phyloP scores from a whole-genome alignment of 2,797 vertebrate genomes.

The Botia almorhae region DNA sequence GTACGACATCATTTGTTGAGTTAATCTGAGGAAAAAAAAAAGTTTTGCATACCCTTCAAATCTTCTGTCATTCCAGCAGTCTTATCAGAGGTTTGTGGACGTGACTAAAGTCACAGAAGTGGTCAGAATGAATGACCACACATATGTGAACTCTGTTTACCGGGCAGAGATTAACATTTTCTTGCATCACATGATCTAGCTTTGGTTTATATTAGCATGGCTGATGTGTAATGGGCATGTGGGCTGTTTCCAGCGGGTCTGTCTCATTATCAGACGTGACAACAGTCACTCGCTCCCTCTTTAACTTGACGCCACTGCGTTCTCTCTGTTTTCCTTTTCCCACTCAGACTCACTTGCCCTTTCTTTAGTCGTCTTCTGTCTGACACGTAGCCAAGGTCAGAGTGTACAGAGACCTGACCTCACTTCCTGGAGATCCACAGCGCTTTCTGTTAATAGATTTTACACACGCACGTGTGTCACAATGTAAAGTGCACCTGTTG shows the following conservation, averaged over 20 bases:
- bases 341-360: not conserved
- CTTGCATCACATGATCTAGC: not conserved
- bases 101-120: conserved; percentile 36
- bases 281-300: conserved; percentile 2
- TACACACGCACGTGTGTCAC: not conserved
- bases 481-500: not conserved
- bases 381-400: not conserved
- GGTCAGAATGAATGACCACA: not conserved
- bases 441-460: conserved; percentile 1
- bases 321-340: not conserved
- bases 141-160: not conserved
- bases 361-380: not conserved
- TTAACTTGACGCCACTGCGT: not conserved
- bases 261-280: not conserved
- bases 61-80: conserved; percentile 13
- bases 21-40: not conserved
- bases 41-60: not conserved
- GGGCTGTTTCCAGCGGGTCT: not conserved
- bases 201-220: not conserved
- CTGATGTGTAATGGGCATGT: not conserved
- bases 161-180: not conserved
- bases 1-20: not conserved
- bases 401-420: not conserved
- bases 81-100: conserved; percentile 44
- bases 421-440: not conserved